Evolutionary conservation across 2,797 vertebrate species (phyloP).

Genomic region (Chloroceryle amazona): DNA sequence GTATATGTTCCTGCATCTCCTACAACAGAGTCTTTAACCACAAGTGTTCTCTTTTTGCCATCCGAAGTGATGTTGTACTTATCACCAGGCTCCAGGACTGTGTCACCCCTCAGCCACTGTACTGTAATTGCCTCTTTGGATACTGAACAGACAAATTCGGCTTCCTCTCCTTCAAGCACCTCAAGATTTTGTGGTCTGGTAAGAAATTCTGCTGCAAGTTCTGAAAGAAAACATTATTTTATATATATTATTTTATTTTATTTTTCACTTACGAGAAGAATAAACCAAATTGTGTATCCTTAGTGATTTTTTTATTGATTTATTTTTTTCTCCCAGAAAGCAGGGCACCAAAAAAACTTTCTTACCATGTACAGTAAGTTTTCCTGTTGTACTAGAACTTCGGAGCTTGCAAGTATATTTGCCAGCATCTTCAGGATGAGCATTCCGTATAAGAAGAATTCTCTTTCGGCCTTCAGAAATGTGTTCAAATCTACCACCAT

Average conservation of each 20-base stretch:
- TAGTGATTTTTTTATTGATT: not conserved
- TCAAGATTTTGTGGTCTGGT: constrained; percentile 91
- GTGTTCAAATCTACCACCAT: constrained; percentile 93
- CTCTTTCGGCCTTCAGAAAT: constrained; percentile 91
- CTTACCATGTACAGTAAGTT: constrained; percentile 92
- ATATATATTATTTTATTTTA: not conserved
- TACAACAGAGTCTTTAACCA: constrained; percentile 86
- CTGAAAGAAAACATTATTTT: constrained; percentile 76
- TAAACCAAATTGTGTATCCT: not conserved
- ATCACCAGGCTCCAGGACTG: constrained; percentile 87
- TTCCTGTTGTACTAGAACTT: constrained; percentile 87
- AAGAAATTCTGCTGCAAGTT: constrained; percentile 97
- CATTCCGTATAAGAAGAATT: constrained; percentile 90
- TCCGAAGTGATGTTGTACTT: constrained; percentile 91
- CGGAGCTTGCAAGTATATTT: constrained; percentile 93
- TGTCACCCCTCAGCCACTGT: constrained; percentile 88
- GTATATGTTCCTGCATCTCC: constrained; percentile 90
- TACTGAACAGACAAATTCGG: constrained; percentile 93
- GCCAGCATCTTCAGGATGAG: constrained; percentile 88
- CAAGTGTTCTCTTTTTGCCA: constrained; percentile 90
- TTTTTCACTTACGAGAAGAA: not conserved
- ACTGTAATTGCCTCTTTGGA: constrained; percentile 93
- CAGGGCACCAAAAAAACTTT: not conserved
- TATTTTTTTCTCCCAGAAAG: not conserved
- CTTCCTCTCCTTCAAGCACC: constrained; percentile 93